A percentile compares a stretch with the other conserved stretches of the same genome.
Conservation (phyloP, 2,797 vertebrate species). For the Myotis myotis region DNA sequence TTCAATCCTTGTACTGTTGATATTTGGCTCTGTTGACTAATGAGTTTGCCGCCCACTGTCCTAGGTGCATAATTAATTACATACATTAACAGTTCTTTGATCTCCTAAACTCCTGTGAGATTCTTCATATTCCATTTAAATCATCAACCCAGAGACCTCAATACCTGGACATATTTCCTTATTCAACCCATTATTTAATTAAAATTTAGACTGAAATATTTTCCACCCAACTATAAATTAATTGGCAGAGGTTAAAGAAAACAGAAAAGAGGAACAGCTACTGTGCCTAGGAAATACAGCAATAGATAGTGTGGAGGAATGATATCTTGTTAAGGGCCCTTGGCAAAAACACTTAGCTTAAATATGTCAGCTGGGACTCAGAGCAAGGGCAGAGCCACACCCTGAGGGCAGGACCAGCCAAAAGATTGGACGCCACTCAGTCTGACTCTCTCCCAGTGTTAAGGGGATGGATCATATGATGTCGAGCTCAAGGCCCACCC, state of each 20-base stretch:
- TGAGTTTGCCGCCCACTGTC: too few relatives aligned
- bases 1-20: too few relatives aligned
- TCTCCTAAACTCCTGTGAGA: not conserved
- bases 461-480: too few relatives aligned
- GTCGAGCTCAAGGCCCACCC: too few relatives aligned
- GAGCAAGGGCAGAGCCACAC: too few relatives aligned
- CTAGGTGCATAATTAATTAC: not conserved
- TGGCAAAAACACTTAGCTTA: too few relatives aligned
- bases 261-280: not conserved
- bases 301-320: not conserved
- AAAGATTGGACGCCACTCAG: too few relatives aligned
- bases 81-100: not conserved
- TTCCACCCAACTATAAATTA: not conserved
- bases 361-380: too few relatives aligned
- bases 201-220: constrained; percentile 4
- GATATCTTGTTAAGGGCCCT: not conserved
- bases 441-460: too few relatives aligned
- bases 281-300: not conserved
- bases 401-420: too few relatives aligned
- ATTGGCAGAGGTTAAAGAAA: not conserved
- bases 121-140: not conserved
- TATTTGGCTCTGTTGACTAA: too few relatives aligned
- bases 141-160: not conserved
- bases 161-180: not conserved
- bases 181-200: not conserved